A percentile compares a stretch with the other conserved stretches of the same genome.
Evolutionary conservation across 2,888 invertebrate genomes (phyloP).

Genomic region (Nephrotoma flavescens): DNA sequence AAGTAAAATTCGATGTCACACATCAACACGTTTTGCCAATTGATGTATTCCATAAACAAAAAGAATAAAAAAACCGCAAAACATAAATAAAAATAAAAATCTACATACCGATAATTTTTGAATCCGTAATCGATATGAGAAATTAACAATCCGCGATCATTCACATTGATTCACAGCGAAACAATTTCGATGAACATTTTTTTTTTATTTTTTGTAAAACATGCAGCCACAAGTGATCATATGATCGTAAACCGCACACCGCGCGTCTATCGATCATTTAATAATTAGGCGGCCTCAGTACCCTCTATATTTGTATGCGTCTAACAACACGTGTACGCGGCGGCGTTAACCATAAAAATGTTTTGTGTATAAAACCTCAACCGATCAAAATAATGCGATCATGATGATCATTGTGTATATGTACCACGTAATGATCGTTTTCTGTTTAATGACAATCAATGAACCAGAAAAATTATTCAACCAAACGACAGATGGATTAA

Average conservation of each 20-base stretch:
- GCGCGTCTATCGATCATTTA: no score
- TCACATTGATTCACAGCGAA: not conserved
- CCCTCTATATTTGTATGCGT: no score
- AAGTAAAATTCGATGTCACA: not conserved
- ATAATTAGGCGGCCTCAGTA: no score
- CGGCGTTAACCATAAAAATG: no score
- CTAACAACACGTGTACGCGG: no score
- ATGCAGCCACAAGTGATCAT: not conserved
- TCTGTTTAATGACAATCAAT: not conserved
- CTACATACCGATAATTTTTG: not conserved
- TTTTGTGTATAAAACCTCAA: not conserved
- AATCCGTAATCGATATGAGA: not conserved
- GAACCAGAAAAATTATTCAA: conserved; percentile 5
- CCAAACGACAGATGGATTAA: conserved; percentile 4
- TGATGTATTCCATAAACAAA: not conserved
- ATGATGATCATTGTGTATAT: not conserved
- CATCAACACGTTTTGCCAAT: not conserved
- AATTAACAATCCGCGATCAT: not conserved
- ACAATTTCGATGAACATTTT: not conserved
- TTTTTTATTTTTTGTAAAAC: no score
- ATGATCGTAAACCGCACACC: not conserved
- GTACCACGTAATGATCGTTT: not conserved
- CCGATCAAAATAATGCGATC: not conserved
- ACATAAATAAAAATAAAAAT: not conserved
- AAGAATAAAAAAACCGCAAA: not conserved